A percentile compares a stretch with the other conserved stretches of the same genome.
Evolutionary conservation across 35 echinoderm and acorn worm species (phyloP).

Genomic region (Nesometra sesokonis): DNA sequence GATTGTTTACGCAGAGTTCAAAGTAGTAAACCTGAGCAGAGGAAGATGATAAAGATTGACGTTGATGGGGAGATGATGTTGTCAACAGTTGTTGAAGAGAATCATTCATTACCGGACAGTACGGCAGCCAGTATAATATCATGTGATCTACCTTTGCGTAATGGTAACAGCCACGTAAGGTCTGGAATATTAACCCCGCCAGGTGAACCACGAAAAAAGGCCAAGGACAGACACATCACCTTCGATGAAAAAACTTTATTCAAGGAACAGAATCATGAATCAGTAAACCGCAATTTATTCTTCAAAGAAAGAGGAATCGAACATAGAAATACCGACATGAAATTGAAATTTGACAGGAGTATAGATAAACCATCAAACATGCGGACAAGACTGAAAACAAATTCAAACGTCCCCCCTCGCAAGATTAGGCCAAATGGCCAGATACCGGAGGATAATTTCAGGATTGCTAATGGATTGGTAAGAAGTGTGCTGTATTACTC

Average conservation of each 20-base stretch:
- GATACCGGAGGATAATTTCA: not conserved
- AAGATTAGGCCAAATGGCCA: not conserved
- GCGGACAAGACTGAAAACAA: not conserved
- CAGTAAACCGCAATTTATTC: not conserved
- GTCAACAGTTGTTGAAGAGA: not conserved
- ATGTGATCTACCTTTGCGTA: not conserved
- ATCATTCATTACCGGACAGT: not conserved
- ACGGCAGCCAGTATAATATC: not conserved
- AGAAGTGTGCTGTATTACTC: not conserved
- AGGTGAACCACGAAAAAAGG: not conserved
- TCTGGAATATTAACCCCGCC: not conserved
- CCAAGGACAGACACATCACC: not conserved
- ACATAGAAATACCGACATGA: not conserved
- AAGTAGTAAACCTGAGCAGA: not conserved
- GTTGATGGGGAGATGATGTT: not conserved
- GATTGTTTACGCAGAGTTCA: slow-evolving; percentile 6
- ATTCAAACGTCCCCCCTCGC: not conserved
- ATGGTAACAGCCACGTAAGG: not conserved
- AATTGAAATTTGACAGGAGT: not conserved
- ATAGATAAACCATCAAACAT: not conserved
- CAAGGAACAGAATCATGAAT: not conserved
- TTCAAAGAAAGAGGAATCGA: not conserved
- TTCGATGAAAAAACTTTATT: not conserved
- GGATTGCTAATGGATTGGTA: not conserved
- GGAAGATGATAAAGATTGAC: not conserved